Evolutionary conservation across 1,140 invertebrate genomes (phyloP).

Genomic region (Zaprionus ghesquierei): DNA sequence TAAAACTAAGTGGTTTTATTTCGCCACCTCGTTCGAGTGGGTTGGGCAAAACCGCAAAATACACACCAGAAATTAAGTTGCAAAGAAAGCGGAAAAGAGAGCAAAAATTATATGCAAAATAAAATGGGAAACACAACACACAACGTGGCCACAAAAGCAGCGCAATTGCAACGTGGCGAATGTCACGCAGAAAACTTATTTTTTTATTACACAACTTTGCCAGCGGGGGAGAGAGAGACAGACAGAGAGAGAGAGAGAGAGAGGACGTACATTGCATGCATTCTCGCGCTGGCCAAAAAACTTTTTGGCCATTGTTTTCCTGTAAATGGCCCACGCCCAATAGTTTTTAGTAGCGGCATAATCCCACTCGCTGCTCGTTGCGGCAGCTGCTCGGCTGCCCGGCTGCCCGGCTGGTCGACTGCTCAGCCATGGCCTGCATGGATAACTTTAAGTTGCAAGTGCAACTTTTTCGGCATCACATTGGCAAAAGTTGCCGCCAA

Average conservation of each 20-base stretch:
- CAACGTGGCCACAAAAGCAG: slow-evolving; percentile 29
- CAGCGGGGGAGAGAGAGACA: neutral
- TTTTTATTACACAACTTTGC: slow-evolving; percentile 71
- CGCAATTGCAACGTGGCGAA: slow-evolving; percentile 57
- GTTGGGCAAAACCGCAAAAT: slow-evolving; percentile 56
- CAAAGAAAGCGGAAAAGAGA: slow-evolving; percentile 1
- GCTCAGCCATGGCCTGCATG: slow-evolving; percentile 12
- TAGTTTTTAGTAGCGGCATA: slow-evolving; percentile 28
- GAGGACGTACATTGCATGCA: slow-evolving; percentile 58
- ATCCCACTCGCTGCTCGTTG: slow-evolving; percentile 23
- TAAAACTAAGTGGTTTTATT: slow-evolving; percentile 70
- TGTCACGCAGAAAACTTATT: slow-evolving; percentile 62
- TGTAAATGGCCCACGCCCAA: slow-evolving; percentile 69
- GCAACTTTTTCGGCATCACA: slow-evolving; percentile 30
- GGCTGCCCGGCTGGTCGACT: slow-evolving; percentile 61
- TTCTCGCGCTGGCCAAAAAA: slow-evolving; percentile 51
- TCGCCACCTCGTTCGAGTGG: slow-evolving; percentile 55
- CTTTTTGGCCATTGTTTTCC: slow-evolving; percentile 72
- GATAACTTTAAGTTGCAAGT: slow-evolving; percentile 63
- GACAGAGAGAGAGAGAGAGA: neutral
- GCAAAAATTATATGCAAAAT: slow-evolving; percentile 7
- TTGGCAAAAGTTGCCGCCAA: slow-evolving; percentile 13
- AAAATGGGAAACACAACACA: neutral
- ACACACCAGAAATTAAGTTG: slow-evolving; percentile 63
- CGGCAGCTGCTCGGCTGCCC: slow-evolving; percentile 62